Percentiles rank a stretch among this genome's conserved stretches.
phyloP scores from a whole-genome alignment of 1,140 invertebrate genomes.

The Nasonia longicornis region DNA sequence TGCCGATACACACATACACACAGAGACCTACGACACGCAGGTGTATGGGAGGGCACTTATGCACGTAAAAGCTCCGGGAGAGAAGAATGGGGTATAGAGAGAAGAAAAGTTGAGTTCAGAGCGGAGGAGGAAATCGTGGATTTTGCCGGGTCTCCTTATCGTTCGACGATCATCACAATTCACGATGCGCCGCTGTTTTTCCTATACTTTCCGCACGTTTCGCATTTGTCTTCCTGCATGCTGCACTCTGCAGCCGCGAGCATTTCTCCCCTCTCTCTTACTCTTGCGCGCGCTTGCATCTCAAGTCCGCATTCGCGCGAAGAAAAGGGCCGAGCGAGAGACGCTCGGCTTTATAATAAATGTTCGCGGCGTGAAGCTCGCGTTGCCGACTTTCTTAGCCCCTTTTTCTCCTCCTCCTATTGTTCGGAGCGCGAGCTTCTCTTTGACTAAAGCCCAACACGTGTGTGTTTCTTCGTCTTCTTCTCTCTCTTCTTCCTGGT shows the following conservation, averaged over 20 bases:
- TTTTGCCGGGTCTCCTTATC: not conserved
- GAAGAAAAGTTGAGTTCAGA: not conserved
- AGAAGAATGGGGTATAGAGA: not conserved
- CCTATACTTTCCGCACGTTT: constrained; percentile 27
- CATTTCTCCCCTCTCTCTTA: not conserved
- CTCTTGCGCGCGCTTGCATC: not conserved
- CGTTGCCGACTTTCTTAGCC: not conserved
- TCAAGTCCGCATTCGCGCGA: not conserved
- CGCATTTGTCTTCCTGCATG: constrained; percentile 21
- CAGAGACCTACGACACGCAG: not conserved
- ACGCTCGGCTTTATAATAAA: constrained; percentile 46
- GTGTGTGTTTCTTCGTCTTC: not conserved
- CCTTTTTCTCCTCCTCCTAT: not conserved
- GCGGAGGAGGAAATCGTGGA: not conserved
- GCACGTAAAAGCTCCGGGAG: not conserved
- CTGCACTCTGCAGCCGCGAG: not conserved
- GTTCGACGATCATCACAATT: constrained; percentile 16
- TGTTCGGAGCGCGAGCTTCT: constrained; percentile 24
- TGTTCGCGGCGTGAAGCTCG: constrained; percentile 47
- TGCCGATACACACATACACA: not conserved
- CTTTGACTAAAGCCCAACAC: constrained; percentile 1
- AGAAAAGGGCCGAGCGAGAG: not conserved
- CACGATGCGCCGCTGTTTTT: constrained; percentile 6
- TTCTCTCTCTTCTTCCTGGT: not conserved
- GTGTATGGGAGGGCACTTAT: not conserved